Base-by-base conservation (phyloP, 2,113 vertebrate species). In the Protobothrops flavoviridis region DNA sequence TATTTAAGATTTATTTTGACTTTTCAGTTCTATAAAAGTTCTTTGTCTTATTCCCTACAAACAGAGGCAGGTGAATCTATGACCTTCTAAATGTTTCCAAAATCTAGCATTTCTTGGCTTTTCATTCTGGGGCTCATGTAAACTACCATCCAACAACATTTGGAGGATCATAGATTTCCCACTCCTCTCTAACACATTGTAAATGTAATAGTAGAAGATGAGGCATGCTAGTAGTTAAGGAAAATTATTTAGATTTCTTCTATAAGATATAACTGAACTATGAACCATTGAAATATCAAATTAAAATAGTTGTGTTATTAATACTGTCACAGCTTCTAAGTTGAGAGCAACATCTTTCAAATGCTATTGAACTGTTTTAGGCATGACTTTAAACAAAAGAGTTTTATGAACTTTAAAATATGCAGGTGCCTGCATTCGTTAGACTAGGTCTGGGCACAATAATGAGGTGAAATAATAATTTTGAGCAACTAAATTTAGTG, bases 371-470 rank as follows among this genome's bases (percentile, higher is more conserved):
- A 96, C 56, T 97, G 94, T 97, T 96, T 48, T 95, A 97, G 97
- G 94, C 90, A 93, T 97, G 88, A 92, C 93, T 94, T 96, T 93
- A 94, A 97, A 96, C 96, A 95, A 88, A 95, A 90, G 85, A 94
- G 61, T 96, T 97, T 97, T 95, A 97, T 55, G 96, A 97, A 96
- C 94, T 95, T 91, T 98, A 59, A 93, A 97, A 96, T 97, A 95
- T 97, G 95, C 95, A 97, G 97, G 97, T 98, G 94, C 94, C 95
- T 96, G 94, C 96, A 97, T 97, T 97, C 86, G 74, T 92, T 97
- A 98, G 98, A 98, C 98, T 98, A 98, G 98, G 97, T 97, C 98
- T 98, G 98, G 98, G 98, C 98, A 97, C 96, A 96, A 95, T 94
- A 95, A 95, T 93, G 85, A 95, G 45, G 90, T 96, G 96, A 94